Base-by-base conservation (phyloP, 23 tunicate genomes). In the Styela plicata region DNA sequence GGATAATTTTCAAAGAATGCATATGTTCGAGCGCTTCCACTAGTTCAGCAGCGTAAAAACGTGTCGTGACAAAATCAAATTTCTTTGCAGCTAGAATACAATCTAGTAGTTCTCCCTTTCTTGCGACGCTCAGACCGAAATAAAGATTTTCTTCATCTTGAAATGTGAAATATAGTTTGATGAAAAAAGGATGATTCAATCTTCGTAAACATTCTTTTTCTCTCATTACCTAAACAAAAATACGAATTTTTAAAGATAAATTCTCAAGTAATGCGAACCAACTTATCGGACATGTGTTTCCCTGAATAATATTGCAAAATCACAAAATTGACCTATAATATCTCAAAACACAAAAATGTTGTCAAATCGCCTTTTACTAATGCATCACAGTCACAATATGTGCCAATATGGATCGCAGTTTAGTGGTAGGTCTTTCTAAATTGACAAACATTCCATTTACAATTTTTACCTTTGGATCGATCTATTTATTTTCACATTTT, bases 1-100 rank as follows among this genome's bases (percentile, higher is more conserved):
- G 97, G 34, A 93, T 82, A 68, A 93, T 93, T 63, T 93, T 93
- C n/a, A 93, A 73, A 0, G 98, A 93, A 79, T 93, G 98, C 64
- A 93, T 64, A 65, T 93, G 83, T 62, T 83, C 80, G 1, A 93
- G 68, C 16, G 98, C 98, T 22, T 83, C 80, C 5, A 93, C 86
- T 17, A 93, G 91, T 62, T 93, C 94, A 2, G 93, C 98, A 2
- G 93, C 52, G 79, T 93, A 93, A 69, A 93, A 93, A 64, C 87
- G 64, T 0, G 97, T 83, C 35, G 91, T 86, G 24, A 84, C 91
- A 0, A 83, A 70, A 80, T 91, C 89, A 84, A 91, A 91, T 63
- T 91, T 91, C 2, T 89, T 89, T 80, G 89, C 64, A 68, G 81
- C 73, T 31, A 63, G 35, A 77, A 78, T 93, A 73, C 90, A 84